Evolutionary conservation across 2,113 vertebrate species (phyloP), one percentile per base, ranked within the genome.

Genomic region (Arothron firmamentum): DNA sequence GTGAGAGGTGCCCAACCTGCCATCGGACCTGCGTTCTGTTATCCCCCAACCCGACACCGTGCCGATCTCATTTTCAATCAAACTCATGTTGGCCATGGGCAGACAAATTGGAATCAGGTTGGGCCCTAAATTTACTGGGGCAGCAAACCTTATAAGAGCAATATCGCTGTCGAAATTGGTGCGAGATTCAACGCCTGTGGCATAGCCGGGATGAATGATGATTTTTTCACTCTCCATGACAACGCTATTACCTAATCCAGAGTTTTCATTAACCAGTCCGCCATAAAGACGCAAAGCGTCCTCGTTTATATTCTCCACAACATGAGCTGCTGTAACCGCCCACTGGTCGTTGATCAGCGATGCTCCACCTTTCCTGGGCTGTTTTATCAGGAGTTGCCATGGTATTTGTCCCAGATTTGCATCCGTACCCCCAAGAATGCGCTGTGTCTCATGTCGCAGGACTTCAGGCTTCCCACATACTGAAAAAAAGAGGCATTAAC

Each of bases 241-340:
- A 5, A 54, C 56, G 0, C 2, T 11, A 2, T 0, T 8, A 0
- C 25, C 42, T 77, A 4, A 31, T 21, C 73, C 43, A 1, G 79
- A 65, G 0, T 1, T 28, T 20, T 48, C 71, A 0, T 75, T 15
- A 81, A 92, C 0, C 84, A 88, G 67, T 86, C 93, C 71, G 8
- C 62, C 67, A 1, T 3, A 76, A 25, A 81, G 1, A 0, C 0
- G 0, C 5, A 69, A 0, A n/a, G n/a, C 0, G 0, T 1, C 31
- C 0, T 31, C 0, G 0, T 25, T 16, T n/a, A 73, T 38, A 12
- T 58, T 67, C 1, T 85, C 53, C 21, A 97, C 77, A 10, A 92
- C 92, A 46, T 96, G 94, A 42, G 95, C 96, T 0, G 95, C 94
- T 0, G 96, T 98, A 52, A 98, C 78, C 52, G 96, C 92, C 96